Conservation (phyloP, 2,888 invertebrate genomes). For the Watsonalla cultraria region DNA sequence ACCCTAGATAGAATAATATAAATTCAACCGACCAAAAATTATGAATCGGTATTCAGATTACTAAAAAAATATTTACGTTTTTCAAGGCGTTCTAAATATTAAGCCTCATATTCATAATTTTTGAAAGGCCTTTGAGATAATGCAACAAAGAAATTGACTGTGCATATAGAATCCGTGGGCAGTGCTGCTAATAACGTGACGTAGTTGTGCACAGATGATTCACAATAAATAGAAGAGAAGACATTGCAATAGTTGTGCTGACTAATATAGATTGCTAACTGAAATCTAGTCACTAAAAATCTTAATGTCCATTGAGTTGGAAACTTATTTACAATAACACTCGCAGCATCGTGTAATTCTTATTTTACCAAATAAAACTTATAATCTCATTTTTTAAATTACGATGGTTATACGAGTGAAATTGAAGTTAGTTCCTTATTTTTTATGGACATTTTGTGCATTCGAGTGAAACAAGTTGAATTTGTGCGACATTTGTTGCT, state of each 20-base stretch:
- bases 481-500: constrained; percentile 61
- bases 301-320: constrained; percentile 31
- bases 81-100: not conserved
- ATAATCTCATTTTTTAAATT: not conserved
- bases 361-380: too few species aligned
- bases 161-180: constrained; percentile 50
- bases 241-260: constrained; percentile 55
- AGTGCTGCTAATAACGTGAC: constrained; percentile 56
- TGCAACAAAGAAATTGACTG: constrained; percentile 30
- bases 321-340: constrained; percentile 18
- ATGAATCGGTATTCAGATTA: constrained; percentile 27
- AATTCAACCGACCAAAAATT: constrained; percentile 41
- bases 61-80: constrained; percentile 1
- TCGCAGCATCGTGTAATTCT: not conserved
- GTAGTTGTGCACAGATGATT: constrained; percentile 57
- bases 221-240: constrained; percentile 40
- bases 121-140: constrained; percentile 43
- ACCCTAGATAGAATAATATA: constrained; percentile 25
- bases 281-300: constrained; percentile 32
- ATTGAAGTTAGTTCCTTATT: constrained; percentile 29
- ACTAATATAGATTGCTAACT: constrained; percentile 40
- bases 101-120: constrained; percentile 42
- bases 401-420: constrained; percentile 14
- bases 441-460: constrained; percentile 41
- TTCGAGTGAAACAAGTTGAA: constrained; percentile 38